phyloP scores from a whole-genome alignment of 2,797 vertebrate species.

The Eulemur mongoz region DNA sequence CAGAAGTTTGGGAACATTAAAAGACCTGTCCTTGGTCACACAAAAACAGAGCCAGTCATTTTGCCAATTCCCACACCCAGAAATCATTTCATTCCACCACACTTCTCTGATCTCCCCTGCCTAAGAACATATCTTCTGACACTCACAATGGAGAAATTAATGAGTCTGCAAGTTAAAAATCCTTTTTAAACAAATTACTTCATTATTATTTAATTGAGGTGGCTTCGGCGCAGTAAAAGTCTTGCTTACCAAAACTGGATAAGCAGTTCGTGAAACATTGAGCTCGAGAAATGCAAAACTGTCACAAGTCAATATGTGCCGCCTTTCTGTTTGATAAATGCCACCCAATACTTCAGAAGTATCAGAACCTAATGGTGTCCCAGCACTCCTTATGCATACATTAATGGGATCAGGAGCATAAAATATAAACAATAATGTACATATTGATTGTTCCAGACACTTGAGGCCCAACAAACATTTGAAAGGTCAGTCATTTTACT shows the following conservation, averaged over 20 bases:
- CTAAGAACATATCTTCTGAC: slow-evolving; percentile 55
- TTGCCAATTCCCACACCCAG: background rate
- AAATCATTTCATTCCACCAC: background rate
- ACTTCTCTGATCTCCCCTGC: slow-evolving; percentile 3
- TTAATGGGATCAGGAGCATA: slow-evolving; percentile 78
- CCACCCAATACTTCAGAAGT: slow-evolving; percentile 49
- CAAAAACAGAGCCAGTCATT: background rate
- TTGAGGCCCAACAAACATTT: slow-evolving; percentile 83
- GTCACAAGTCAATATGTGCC: slow-evolving; percentile 61
- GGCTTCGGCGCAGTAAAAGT: slow-evolving; percentile 58
- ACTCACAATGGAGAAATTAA: slow-evolving; percentile 57
- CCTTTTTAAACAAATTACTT: slow-evolving; percentile 67
- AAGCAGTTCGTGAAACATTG: slow-evolving; percentile 64
- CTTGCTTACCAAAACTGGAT: slow-evolving; percentile 65
- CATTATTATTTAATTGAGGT: slow-evolving; percentile 74
- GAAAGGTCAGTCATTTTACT: slow-evolving; percentile 89
- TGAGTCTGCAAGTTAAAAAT: slow-evolving; percentile 67
- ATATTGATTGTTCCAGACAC: slow-evolving; percentile 78
- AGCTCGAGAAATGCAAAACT: slow-evolving; percentile 61
- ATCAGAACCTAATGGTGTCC: slow-evolving; percentile 66
- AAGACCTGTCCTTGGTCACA: background rate
- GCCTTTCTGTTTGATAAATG: slow-evolving; percentile 66
- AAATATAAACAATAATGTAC: slow-evolving; percentile 80
- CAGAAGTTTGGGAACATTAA: background rate
- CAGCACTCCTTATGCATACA: slow-evolving; percentile 53